These are phyloP conservation scores for Hydropsyche betteni DNA, from an alignment of 2,888 invertebrate genomes.

Conservation along the genomic window DNA sequence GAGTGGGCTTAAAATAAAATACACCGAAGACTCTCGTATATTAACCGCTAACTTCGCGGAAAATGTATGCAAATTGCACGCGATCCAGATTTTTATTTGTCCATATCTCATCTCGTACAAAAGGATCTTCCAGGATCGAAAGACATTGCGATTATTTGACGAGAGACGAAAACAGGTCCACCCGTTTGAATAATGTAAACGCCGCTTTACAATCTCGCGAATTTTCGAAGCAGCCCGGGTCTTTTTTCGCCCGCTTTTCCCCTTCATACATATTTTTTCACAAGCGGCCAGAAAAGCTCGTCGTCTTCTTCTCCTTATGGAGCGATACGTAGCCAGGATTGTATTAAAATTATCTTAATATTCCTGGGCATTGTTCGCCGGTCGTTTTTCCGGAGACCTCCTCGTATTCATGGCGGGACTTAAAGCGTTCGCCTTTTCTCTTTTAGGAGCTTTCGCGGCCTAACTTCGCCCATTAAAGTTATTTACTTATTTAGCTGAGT, in stretches of 20 bases:
- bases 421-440: conserved; percentile 27
- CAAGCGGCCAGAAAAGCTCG: too few relatives aligned
- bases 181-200: conserved; percentile 26
- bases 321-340: conserved; percentile 22
- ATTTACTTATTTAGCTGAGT: conserved; percentile 43
- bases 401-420: conserved; percentile 26
- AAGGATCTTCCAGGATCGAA: conserved; percentile 16
- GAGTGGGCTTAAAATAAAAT: background rate
- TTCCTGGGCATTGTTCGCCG: conserved; percentile 32
- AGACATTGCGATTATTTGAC: conserved; percentile 6
- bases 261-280: too few relatives aligned
- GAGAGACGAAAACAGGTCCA: conserved; percentile 14
- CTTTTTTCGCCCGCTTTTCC: too few relatives aligned
- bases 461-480: conserved; percentile 46
- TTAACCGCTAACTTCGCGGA: conserved; percentile 18
- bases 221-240: background rate
- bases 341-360: conserved; percentile 38
- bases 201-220: conserved; percentile 16
- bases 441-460: conserved; percentile 24
- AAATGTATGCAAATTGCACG: conserved; percentile 21
- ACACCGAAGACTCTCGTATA: background rate
- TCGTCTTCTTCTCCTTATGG: background rate
- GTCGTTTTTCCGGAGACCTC: conserved; percentile 29
- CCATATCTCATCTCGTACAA: conserved; percentile 21
- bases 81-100: conserved; percentile 22